Conservation (phyloP, 2,797 vertebrate genomes). For the Gadopsis marmoratus region DNA sequence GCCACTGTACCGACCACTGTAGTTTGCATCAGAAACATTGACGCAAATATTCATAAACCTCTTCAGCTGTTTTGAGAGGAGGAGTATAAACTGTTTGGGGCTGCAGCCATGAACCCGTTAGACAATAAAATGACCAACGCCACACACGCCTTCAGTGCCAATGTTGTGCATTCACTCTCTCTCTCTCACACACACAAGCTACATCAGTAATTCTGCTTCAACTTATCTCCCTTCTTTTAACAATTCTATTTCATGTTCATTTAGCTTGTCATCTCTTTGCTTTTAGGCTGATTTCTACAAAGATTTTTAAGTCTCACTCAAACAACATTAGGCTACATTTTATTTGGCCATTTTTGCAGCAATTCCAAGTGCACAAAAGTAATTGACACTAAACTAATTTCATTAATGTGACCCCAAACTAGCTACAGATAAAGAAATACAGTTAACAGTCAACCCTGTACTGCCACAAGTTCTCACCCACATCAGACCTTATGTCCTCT, state of each 20-base stretch:
- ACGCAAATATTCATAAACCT: background rate
- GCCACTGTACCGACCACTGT: slow-evolving; percentile 35
- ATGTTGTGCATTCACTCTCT: background rate
- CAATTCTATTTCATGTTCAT: background rate
- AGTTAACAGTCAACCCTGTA: background rate
- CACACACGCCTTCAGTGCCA: background rate
- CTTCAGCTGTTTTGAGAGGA: background rate
- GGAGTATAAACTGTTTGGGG: background rate
- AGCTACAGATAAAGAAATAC: background rate
- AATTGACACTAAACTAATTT: background rate
- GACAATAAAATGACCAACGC: background rate
- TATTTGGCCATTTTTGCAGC: background rate
- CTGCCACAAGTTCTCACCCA: background rate
- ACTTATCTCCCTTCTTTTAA: background rate
- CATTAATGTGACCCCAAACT: background rate
- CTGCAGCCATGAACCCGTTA: background rate
- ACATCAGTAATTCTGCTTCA: background rate
- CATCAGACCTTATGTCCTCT: background rate
- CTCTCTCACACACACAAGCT: background rate
- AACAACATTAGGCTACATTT: background rate
- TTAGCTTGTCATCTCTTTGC: background rate
- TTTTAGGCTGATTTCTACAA: background rate
- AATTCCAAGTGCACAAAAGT: background rate
- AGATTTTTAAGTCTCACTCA: background rate
- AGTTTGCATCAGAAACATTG: background rate